These are phyloP conservation scores for Mesodorylaimus sp. DNA, from an alignment of 2,888 invertebrate genomes.

Conservation along the genomic window DNA sequence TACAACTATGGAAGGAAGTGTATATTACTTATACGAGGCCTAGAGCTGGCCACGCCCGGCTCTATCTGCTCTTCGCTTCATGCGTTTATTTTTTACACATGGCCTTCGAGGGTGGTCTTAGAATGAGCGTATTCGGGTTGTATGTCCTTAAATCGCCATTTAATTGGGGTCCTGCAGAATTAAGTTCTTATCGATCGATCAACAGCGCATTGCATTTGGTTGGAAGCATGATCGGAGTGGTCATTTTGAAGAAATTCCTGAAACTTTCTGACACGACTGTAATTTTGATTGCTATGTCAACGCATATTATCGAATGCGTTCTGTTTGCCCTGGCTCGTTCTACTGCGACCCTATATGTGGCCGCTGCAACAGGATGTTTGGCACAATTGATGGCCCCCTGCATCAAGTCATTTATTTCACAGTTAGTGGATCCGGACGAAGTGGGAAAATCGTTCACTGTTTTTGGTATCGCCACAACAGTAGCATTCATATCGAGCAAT, in stretches of 20 bases:
- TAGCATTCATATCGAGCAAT: constrained; percentile 1
- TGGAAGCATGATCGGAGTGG: neutral
- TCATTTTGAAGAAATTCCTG: neutral
- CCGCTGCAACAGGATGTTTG: neutral
- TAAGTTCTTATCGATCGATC: neutral
- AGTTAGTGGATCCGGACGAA: constrained; percentile 1
- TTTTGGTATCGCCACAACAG: neutral
- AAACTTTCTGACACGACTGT: neutral
- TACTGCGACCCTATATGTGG: neutral
- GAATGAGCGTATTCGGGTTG: neutral
- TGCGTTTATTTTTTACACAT: neutral
- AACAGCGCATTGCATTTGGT: neutral
- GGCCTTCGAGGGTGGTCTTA: neutral
- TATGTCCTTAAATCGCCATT: neutral
- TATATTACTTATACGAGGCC: neutral
- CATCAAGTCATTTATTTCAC: neutral
- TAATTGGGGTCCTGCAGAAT: neutral
- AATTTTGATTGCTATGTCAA: neutral
- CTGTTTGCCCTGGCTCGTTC: neutral
- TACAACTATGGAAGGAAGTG: too few relatives aligned
- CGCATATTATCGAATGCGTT: neutral
- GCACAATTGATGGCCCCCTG: neutral
- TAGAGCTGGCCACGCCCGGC: neutral
- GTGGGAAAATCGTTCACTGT: constrained; percentile 1
- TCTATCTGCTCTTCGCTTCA: neutral